Conservation (phyloP, 2,797 vertebrate species). For the Pyrocephalus nanus region DNA sequence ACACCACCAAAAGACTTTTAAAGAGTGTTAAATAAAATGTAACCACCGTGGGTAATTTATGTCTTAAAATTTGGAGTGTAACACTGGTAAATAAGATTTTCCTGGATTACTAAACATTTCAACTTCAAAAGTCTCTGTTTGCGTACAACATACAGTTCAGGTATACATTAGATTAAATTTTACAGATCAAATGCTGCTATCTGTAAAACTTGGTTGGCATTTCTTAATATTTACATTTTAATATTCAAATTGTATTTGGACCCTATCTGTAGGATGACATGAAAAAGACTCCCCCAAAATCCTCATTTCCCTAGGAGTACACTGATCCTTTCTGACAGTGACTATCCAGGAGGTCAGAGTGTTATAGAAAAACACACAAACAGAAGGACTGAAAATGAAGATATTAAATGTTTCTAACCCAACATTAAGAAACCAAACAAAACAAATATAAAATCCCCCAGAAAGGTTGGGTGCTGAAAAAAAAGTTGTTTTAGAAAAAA, state of each 20-base stretch:
- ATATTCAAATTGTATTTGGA: not conserved
- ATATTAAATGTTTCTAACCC: not conserved
- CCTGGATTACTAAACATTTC: not conserved
- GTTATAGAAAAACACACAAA: not conserved
- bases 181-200: not conserved
- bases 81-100: not conserved
- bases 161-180: not conserved
- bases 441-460: not conserved
- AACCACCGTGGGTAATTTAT: no score
- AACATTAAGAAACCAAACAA: not conserved
- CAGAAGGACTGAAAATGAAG: not conserved
- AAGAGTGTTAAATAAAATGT: no score
- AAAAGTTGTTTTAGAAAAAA: not conserved
- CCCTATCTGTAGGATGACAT: not conserved
- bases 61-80: no score
- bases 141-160: not conserved
- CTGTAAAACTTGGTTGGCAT: not conserved
- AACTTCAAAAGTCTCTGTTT: not conserved
- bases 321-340: not conserved
- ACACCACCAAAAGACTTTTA: no score
- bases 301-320: not conserved
- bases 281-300: accelerated
- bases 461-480: not conserved
- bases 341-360: not conserved
- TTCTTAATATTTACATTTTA: not conserved